Evolutionary conservation across 2,113 vertebrate species (phyloP).

Genomic region (Heteronetta atricapilla): DNA sequence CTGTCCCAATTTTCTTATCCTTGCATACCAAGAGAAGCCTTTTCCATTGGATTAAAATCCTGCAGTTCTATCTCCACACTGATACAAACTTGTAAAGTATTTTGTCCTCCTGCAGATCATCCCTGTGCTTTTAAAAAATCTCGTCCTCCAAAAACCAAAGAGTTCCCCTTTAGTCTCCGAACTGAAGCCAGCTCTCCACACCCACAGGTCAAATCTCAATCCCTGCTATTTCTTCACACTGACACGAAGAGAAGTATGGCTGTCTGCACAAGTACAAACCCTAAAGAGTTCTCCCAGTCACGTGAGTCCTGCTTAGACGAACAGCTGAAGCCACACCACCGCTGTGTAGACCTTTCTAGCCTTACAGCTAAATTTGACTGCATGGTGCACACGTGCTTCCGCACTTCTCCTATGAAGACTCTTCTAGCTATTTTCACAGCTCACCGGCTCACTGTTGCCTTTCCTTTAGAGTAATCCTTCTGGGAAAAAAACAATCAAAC

Average conservation of each 20-base stretch:
- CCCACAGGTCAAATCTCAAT: background rate
- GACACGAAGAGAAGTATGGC: accelerated
- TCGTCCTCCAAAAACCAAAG: background rate
- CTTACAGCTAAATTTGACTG: background rate
- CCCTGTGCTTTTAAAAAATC: background rate
- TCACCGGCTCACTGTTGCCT: background rate
- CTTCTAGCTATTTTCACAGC: background rate
- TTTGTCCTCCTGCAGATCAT: background rate
- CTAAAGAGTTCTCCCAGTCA: background rate
- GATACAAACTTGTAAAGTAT: background rate
- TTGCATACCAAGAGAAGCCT: background rate
- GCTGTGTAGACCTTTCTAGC: background rate
- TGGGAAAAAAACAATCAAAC: background rate
- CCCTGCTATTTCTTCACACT: background rate
- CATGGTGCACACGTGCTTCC: background rate
- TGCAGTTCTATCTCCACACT: background rate
- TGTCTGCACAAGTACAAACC: background rate
- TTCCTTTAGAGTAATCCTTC: background rate
- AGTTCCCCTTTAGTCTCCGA: background rate
- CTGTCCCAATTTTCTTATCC: background rate
- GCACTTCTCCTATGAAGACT: accelerated
- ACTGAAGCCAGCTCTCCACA: background rate
- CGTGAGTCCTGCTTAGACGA: background rate
- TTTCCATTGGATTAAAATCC: background rate
- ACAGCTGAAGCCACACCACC: background rate